Conservation (phyloP, 2,797 vertebrate species). For the Salmo trutta region DNA sequence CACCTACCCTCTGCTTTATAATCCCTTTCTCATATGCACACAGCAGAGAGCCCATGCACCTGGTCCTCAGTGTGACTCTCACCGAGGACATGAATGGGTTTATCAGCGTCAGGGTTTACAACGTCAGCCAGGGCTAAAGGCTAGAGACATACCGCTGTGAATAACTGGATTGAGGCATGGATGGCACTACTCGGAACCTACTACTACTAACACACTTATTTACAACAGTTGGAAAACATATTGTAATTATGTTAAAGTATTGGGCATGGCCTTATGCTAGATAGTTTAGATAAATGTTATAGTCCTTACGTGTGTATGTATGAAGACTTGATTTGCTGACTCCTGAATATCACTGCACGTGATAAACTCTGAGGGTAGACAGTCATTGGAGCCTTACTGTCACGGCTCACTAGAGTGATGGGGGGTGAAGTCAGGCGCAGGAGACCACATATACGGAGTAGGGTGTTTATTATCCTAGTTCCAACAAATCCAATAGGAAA, state of each 20-base stretch:
- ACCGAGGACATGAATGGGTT: neutral
- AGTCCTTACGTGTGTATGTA: neutral
- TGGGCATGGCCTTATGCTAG: neutral
- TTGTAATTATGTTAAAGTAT: neutral
- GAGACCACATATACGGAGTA: no score
- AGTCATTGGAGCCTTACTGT: neutral
- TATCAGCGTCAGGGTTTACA: neutral
- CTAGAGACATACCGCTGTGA: neutral
- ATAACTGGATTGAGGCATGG: constrained; percentile 1
- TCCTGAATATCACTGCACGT: neutral
- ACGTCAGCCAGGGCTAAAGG: neutral
- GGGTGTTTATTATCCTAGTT: no score
- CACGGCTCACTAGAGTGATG: no score
- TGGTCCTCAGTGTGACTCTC: neutral
- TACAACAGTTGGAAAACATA: neutral
- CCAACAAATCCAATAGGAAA: no score
- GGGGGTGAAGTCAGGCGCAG: no score
- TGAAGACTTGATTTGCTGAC: neutral
- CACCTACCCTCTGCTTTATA: neutral
- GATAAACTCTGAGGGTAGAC: neutral
- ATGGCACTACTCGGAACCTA: neutral
- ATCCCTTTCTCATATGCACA: neutral
- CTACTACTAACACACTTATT: neutral
- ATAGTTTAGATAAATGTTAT: neutral
- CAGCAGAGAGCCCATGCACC: no score